Conservation (phyloP, 2,113 vertebrate genomes). For the Protobothrops flavoviridis region DNA sequence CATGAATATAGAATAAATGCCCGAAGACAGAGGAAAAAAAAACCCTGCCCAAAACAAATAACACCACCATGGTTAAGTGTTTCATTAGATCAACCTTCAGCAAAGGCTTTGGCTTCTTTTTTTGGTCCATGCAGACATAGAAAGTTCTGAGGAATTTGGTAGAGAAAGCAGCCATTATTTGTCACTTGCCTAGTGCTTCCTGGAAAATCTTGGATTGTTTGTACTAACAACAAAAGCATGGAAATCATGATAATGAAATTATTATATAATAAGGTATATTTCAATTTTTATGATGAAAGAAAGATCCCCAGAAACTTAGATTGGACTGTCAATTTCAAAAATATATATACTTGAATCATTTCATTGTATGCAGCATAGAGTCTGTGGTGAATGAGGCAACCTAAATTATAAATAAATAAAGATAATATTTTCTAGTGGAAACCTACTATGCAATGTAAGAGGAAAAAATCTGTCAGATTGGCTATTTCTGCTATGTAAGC, state of each 20-base stretch:
- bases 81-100: conserved; percentile 47
- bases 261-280: background rate
- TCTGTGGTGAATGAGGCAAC: background rate
- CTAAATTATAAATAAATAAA: background rate
- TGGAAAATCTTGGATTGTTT: conserved; percentile 14
- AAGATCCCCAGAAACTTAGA: background rate
- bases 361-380: background rate
- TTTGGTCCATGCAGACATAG: background rate
- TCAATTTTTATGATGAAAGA: background rate
- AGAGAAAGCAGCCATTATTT: background rate
- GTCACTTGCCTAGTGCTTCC: conserved; percentile 6
- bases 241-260: conserved; percentile 1
- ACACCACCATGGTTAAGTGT: conserved; percentile 59
- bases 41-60: conserved; percentile 12
- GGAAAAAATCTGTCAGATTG: background rate
- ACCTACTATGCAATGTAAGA: background rate
- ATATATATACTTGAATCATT: background rate
- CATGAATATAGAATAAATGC: conserved; percentile 70
- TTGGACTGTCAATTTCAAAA: background rate
- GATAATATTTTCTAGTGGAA: background rate
- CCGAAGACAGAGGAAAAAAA: conserved; percentile 55
- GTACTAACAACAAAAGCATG: background rate
- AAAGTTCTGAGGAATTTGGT: conserved; percentile 28
- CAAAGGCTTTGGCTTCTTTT: conserved; percentile 33
- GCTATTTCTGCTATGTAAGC: background rate